These are phyloP conservation scores for Ptilodon capucinus DNA, from an alignment of 2,888 invertebrate genomes.

Conservation along the genomic window DNA sequence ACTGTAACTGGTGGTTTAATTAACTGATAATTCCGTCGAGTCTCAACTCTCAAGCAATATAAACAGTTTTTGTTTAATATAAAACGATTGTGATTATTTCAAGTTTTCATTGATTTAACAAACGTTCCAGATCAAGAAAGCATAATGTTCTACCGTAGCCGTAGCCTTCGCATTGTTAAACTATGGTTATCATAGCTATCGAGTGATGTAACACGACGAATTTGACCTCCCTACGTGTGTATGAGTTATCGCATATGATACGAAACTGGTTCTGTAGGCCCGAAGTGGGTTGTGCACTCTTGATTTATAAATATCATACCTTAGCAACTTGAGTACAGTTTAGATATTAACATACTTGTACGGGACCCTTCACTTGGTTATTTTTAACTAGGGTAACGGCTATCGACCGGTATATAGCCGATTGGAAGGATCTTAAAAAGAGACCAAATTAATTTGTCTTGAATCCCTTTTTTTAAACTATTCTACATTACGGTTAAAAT, in stretches of 20 bases:
- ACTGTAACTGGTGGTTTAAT: too few relatives aligned
- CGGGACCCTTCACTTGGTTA: conserved; percentile 18
- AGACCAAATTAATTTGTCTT: too few relatives aligned
- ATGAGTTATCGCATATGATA: conserved; percentile 46
- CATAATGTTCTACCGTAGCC: neutral
- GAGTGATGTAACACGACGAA: conserved; percentile 55
- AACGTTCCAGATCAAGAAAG: neutral
- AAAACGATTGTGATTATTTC: too few relatives aligned
- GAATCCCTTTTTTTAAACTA: too few relatives aligned
- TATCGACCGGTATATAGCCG: neutral
- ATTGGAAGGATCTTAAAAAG: neutral
- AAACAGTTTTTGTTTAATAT: too few relatives aligned
- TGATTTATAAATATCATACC: conserved; percentile 16
- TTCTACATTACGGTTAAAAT: too few relatives aligned
- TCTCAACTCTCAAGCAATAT: too few relatives aligned
- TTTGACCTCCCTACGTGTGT: conserved; percentile 51
- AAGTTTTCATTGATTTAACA: neutral
- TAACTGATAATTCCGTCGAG: too few relatives aligned
- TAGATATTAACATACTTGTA: conserved; percentile 32
- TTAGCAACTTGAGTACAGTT: conserved; percentile 15
- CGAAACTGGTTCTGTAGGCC: conserved; percentile 3
- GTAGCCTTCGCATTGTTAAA: conserved; percentile 16
- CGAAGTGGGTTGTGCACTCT: neutral
- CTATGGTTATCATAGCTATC: conserved; percentile 39
- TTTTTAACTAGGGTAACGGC: conserved; percentile 26